phyloP scores from a whole-genome alignment of 2,888 invertebrate species.

The Vandiemenella viatica region DNA sequence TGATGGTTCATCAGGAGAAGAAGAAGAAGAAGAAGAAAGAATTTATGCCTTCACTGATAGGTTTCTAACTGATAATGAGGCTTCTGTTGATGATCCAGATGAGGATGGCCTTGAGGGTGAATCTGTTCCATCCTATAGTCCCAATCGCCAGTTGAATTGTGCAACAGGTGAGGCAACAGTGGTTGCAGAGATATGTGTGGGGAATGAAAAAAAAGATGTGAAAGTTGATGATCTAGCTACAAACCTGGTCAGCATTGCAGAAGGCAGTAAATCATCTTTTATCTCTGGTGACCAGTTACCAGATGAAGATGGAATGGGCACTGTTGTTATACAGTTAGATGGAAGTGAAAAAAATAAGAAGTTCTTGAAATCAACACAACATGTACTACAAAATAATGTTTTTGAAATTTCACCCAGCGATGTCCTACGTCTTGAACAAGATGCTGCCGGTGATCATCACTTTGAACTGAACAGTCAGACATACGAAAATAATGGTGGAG shows the following conservation, averaged over 20 bases:
- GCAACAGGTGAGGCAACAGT: too few relatives aligned
- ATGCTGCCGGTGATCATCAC: background rate
- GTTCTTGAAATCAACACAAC: too few relatives aligned
- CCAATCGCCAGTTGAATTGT: too few relatives aligned
- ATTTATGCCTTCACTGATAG: constrained; percentile 3
- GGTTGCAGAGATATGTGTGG: too few relatives aligned
- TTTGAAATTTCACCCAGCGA: too few relatives aligned
- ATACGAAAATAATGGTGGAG: background rate
- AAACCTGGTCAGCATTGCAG: too few relatives aligned
- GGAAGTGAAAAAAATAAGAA: too few relatives aligned
- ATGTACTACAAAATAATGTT: too few relatives aligned
- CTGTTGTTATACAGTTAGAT: background rate
- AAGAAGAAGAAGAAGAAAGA: constrained; percentile 4
- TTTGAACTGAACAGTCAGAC: background rate
- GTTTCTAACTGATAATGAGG: constrained; percentile 8
- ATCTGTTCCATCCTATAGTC: constrained; percentile 3
- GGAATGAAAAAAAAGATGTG: background rate
- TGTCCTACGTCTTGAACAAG: background rate
- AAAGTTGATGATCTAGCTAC: background rate
- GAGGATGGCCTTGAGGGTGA: constrained; percentile 6
- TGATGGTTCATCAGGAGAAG: background rate
- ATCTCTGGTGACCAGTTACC: too few relatives aligned
- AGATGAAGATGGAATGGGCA: background rate
- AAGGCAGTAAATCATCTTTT: too few relatives aligned
- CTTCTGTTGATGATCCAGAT: constrained; percentile 6